A percentile compares a stretch with the other conserved stretches of the same genome.
Conservation (phyloP, 2,113 vertebrate genomes). For the Anhinga rufa region DNA sequence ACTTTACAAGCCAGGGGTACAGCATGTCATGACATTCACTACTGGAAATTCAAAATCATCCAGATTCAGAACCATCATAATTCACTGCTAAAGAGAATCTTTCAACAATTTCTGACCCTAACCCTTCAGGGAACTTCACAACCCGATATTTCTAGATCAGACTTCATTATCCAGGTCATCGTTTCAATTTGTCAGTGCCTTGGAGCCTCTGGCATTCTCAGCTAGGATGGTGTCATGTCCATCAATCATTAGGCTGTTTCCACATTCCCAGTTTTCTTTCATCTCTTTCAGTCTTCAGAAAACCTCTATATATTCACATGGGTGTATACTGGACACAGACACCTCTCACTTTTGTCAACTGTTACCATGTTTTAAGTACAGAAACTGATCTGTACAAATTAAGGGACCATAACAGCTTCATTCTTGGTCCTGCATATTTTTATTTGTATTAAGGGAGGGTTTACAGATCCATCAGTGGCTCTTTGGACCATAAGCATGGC, state of each 20-base stretch:
- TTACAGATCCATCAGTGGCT: neutral
- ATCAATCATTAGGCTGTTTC: constrained; percentile 51
- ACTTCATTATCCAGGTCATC: constrained; percentile 59
- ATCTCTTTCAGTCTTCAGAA: constrained; percentile 25
- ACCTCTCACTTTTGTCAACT: neutral
- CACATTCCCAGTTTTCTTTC: constrained; percentile 16
- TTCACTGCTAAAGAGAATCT: constrained; percentile 16
- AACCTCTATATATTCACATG: neutral
- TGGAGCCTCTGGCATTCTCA: constrained; percentile 22
- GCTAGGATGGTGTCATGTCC: constrained; percentile 14
- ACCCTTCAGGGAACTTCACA: constrained; percentile 27
- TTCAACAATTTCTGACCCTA: neutral
- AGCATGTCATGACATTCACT: neutral
- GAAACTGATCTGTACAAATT: neutral
- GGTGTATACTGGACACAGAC: neutral
- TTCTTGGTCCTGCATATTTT: neutral
- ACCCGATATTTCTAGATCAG: constrained; percentile 44
- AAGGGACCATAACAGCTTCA: neutral
- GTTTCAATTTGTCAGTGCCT: constrained; percentile 61
- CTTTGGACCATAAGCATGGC: neutral
- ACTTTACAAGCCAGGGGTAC: neutral
- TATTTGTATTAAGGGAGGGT: neutral
- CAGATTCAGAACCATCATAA: constrained; percentile 14
- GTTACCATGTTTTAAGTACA: neutral
- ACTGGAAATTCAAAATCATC: constrained; percentile 37